A percentile compares a stretch with the other conserved stretches of the same genome.
Conservation (phyloP, 2,888 invertebrate species). For the Dynastes tityus region DNA sequence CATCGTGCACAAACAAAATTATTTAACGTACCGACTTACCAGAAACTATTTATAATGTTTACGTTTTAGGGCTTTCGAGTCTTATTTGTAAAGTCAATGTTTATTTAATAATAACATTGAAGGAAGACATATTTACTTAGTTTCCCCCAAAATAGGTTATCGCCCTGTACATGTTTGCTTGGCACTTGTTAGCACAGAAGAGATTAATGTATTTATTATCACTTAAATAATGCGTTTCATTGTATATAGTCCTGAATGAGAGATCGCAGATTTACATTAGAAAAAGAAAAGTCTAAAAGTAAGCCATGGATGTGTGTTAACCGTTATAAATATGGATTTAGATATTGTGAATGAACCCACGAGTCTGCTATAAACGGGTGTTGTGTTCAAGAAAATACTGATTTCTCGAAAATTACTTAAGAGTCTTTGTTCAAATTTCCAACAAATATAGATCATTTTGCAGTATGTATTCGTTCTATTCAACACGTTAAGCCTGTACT, state of each 20-base stretch:
- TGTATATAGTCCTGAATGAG: not conserved
- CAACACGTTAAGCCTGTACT: too few species aligned
- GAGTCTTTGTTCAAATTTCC: too few species aligned
- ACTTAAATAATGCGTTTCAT: not conserved
- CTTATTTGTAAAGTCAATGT: slow-evolving; percentile 25
- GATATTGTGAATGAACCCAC: too few species aligned
- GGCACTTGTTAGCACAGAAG: slow-evolving; percentile 22
- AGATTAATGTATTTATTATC: slow-evolving; percentile 9
- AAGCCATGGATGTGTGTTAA: too few species aligned
- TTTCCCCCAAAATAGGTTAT: slow-evolving; percentile 29
- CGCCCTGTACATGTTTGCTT: slow-evolving; percentile 32
- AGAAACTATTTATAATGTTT: slow-evolving; percentile 17
- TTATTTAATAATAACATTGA: slow-evolving; percentile 14
- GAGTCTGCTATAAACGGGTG: too few species aligned
- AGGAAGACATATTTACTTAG: slow-evolving; percentile 22
- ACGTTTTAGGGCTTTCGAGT: slow-evolving; percentile 13
- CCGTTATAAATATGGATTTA: too few species aligned
- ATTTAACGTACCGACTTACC: not conserved
- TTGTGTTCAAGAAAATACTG: too few species aligned
- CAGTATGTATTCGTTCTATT: too few species aligned
- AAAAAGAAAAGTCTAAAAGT: too few species aligned
- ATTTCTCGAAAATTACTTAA: too few species aligned
- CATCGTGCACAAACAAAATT: not conserved
- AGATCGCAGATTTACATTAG: too few species aligned
- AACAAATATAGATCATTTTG: too few species aligned